Percentiles rank a stretch among this genome's conserved stretches.
phyloP scores from a whole-genome alignment of 2,797 vertebrate species.

The Triplophysa yarkandensis region DNA sequence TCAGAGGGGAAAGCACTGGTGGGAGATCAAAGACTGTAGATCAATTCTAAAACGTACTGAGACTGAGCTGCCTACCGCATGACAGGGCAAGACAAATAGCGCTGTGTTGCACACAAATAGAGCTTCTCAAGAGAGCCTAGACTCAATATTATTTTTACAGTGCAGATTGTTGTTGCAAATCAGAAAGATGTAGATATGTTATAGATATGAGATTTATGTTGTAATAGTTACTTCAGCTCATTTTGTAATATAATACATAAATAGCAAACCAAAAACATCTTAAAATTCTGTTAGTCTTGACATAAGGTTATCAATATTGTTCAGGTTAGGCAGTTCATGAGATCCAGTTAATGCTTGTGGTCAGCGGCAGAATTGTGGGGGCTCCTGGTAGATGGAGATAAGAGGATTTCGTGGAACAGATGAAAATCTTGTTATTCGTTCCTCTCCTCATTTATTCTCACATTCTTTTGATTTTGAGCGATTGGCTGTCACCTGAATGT shows the following conservation, averaged over 20 bases:
- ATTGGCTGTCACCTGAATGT: neutral
- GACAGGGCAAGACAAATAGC: neutral
- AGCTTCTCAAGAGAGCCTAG: neutral
- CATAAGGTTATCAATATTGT: neutral
- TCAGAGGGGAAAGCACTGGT: neutral
- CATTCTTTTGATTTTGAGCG: slow-evolving; percentile 3
- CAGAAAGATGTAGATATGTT: neutral
- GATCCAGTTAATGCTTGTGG: neutral
- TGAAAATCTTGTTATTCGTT: slow-evolving; percentile 12
- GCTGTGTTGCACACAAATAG: neutral
- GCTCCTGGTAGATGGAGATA: neutral
- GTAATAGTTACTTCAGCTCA: too few relatives aligned
- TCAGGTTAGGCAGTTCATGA: neutral
- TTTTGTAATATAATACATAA: too few relatives aligned
- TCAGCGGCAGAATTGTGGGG: neutral
- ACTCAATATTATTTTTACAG: neutral
- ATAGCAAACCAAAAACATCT: too few relatives aligned
- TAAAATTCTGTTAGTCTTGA: too few relatives aligned
- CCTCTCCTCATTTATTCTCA: slow-evolving; percentile 17
- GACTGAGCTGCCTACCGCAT: neutral
- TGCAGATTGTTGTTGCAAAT: neutral
- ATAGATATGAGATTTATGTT: too few relatives aligned
- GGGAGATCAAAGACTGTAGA: slow-evolving; percentile 1
- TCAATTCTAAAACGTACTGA: neutral
- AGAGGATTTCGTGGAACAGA: slow-evolving; percentile 5